A percentile compares a stretch with the other conserved stretches of the same genome.
Evolutionary conservation across 2,797 vertebrate species (phyloP).

Genomic region (Lithobates sylvaticus): DNA sequence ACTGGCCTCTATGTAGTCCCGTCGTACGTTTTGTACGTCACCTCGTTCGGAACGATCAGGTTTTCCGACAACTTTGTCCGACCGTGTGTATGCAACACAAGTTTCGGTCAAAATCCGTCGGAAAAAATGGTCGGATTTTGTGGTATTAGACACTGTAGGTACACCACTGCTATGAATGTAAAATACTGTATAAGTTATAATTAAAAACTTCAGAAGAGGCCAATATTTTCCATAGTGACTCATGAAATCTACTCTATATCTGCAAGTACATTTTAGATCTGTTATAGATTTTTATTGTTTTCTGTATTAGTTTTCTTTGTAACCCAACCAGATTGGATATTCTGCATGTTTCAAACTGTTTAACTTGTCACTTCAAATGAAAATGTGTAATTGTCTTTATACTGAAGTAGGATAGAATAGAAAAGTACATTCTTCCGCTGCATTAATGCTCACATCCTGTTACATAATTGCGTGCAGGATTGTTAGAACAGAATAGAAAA

Average conservation of each 20-base stretch:
- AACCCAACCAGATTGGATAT: conserved; percentile 44
- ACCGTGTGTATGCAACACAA: no score
- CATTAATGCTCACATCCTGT: conserved; percentile 45
- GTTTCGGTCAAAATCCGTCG: no score
- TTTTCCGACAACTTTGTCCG: no score
- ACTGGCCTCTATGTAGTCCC: no score
- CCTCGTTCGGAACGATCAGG: no score
- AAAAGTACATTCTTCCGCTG: conserved; percentile 53
- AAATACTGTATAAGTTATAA: not conserved
- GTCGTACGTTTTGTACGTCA: no score
- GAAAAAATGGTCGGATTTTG: no score
- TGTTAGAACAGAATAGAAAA: conserved; percentile 44
- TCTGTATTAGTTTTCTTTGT: conserved; percentile 51
- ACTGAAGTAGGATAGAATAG: not conserved
- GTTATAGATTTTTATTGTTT: conserved; percentile 26
- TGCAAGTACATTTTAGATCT: not conserved
- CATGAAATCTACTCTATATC: not conserved
- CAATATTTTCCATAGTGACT: not conserved
- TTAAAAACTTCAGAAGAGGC: not conserved
- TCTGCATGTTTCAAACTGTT: conserved; percentile 68
- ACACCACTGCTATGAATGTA: no score
- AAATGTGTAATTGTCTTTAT: conserved; percentile 68
- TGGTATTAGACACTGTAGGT: no score
- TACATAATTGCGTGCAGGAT: conserved; percentile 46
- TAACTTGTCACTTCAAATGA: conserved; percentile 67